phyloP scores from a whole-genome alignment of 2,797 vertebrate genomes.

The Cheirogaleus major region DNA sequence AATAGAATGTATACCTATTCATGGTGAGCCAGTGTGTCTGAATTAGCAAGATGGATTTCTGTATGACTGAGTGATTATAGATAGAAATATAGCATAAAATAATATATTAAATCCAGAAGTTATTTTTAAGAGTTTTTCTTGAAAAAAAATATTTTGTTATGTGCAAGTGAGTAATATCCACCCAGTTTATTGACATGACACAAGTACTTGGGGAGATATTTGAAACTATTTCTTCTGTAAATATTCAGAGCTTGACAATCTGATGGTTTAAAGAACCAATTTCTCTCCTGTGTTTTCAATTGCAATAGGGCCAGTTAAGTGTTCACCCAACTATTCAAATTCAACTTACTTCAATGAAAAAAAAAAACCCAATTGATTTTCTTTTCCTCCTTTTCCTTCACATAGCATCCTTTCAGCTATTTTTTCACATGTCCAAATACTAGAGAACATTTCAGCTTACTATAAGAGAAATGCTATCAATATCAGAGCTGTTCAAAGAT shows the following conservation, averaged over 20 bases:
- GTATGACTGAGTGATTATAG: neutral
- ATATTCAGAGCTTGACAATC: neutral
- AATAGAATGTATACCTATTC: neutral
- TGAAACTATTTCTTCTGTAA: neutral
- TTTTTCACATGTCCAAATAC: neutral
- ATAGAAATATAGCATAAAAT: neutral
- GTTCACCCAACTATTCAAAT: neutral
- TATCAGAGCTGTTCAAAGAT: neutral
- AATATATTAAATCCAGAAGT: neutral
- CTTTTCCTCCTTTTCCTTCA: neutral
- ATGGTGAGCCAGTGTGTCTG: neutral
- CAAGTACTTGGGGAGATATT: neutral
- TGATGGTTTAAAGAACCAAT: neutral
- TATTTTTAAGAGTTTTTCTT: neutral
- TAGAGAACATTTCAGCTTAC: slow-evolving; percentile 3
- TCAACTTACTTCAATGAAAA: neutral
- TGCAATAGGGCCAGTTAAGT: neutral
- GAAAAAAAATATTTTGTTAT: slow-evolving; percentile 3
- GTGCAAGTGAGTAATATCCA: neutral
- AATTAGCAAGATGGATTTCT: slow-evolving; percentile 12
- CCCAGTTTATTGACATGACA: neutral
- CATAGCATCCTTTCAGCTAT: neutral
- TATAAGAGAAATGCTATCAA: neutral
- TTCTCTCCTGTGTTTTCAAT: neutral
- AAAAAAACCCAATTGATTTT: neutral